These are phyloP conservation scores for Mesorhabditis belari DNA, from an alignment of 2,888 invertebrate species.

Conservation along the genomic window DNA sequence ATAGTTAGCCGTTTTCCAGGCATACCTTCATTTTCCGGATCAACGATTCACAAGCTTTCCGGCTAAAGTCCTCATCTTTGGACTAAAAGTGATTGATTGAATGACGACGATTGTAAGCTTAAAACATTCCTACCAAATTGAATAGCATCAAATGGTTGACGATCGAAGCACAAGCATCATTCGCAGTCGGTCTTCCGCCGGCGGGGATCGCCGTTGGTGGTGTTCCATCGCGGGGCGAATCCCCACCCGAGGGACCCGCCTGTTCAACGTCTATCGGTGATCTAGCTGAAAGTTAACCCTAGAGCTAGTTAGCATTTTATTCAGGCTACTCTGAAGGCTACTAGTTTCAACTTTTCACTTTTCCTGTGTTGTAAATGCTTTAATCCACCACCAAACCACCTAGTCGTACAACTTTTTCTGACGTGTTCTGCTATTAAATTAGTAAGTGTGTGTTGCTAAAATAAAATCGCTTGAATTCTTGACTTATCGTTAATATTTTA, in stretches of 20 bases:
- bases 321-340: too few species aligned
- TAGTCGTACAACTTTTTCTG: too few species aligned
- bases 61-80: not conserved
- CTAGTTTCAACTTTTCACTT: too few species aligned
- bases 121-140: not conserved
- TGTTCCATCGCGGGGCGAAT: not conserved
- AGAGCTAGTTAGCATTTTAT: too few species aligned
- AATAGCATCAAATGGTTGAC: not conserved
- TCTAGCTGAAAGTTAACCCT: too few species aligned
- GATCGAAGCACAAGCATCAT: not conserved
- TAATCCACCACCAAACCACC: too few species aligned
- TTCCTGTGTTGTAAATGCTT: too few species aligned
- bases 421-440: too few species aligned
- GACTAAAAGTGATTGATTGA: not conserved
- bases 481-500: too few species aligned
- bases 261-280: not conserved
- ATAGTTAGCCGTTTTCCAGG: too few species aligned
- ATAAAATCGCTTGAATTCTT: too few species aligned
- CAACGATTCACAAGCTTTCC: constrained; percentile 47
- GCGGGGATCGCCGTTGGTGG: not conserved
- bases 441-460: too few species aligned
- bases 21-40: constrained; percentile 49
- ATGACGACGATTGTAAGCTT: not conserved
- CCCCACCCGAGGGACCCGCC: not conserved
- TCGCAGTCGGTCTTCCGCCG: not conserved